Conservation (phyloP, 2,113 vertebrate genomes). For the Alosa alosa region DNA sequence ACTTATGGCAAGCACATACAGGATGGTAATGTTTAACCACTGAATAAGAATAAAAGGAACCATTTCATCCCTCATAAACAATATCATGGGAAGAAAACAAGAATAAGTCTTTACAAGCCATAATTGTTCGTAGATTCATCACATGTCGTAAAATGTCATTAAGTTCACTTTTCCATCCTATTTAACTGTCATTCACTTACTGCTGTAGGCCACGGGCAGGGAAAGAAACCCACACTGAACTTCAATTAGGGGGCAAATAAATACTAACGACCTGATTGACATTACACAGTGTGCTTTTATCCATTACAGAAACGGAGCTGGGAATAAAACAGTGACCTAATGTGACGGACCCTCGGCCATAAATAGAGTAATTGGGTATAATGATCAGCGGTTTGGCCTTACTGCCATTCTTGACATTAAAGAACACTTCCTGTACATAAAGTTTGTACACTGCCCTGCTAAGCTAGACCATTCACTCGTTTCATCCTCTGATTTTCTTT, state of each 20-base stretch:
- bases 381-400: slow-evolving; percentile 66
- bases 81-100: slow-evolving; percentile 34
- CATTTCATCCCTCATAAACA: slow-evolving; percentile 43
- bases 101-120: slow-evolving; percentile 18
- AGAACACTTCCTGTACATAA: slow-evolving; percentile 59
- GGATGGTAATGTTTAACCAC: slow-evolving; percentile 33
- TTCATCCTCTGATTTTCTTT: slow-evolving; percentile 41
- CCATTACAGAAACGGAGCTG: slow-evolving; percentile 29
- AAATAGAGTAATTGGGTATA: slow-evolving; percentile 62
- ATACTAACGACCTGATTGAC: slow-evolving; percentile 8
- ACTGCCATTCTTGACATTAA: slow-evolving; percentile 48
- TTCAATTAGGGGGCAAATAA: slow-evolving; percentile 18
- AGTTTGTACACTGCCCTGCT: slow-evolving; percentile 64
- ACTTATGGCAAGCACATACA: slow-evolving; percentile 34
- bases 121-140: slow-evolving; percentile 43
- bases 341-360: slow-evolving; percentile 38
- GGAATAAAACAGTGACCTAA: slow-evolving; percentile 51
- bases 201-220: slow-evolving; percentile 20
- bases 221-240: slow-evolving; percentile 17
- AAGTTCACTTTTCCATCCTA: slow-evolving; percentile 30
- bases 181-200: slow-evolving; percentile 33
- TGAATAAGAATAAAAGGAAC: slow-evolving; percentile 25
- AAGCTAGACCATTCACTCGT: slow-evolving; percentile 48
- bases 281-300: not conserved
- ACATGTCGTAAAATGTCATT: slow-evolving; percentile 31